Base-by-base conservation (phyloP, 2,797 vertebrate species). In the Moxostoma hubbsi region DNA sequence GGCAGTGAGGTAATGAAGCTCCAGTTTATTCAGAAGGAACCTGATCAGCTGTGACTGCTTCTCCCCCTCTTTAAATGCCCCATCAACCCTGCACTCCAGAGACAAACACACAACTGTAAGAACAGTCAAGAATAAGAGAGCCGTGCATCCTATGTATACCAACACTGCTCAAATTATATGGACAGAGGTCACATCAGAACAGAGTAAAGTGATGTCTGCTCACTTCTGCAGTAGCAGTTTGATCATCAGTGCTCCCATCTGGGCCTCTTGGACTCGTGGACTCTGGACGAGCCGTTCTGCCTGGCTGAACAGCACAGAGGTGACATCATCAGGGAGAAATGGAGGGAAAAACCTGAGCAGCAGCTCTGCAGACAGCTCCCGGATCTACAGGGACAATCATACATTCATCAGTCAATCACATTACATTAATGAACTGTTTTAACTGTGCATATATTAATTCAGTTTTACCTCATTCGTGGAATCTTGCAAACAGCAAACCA, bases 401-500 rank as follows among this genome's bases (percentile, higher is more conserved):
- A 6, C 62, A 64, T 9, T 46, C 11, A 6, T n/a, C 15, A 70
- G 50, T 8, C 55, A 64, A 74, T 54, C 13, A 43, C 4, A 36
- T 11, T 10, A 73, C 18, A 59, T 36, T 36, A 36, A 36, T 36
- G 36, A 36, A 36, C 36, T 4, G 36, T 36, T 36, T 36, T 36
- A 36, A 62, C 13, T 12, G 49, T 53, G 15, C 8, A 61, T 12
- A 47, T 9, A 45, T n/a, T 53, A 6, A 53, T 74, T 63, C 43
- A 50, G 11, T 54, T 57, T 74, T 82, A 96, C 96, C 94, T 98
- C 96, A 0, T 96, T 96, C 13, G 96, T 98, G 69, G 92, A 92
- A 90, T 97, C 96, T 83, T 95, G 94, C 55, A 97, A 90, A 87
- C 95, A 96, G 88, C 93, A 92, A 88, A 97, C 89, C 10, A 98